Evolutionary conservation across 1,140 invertebrate genomes (phyloP), one percentile per base, ranked within the genome.

Genomic region (Atta colombica): DNA sequence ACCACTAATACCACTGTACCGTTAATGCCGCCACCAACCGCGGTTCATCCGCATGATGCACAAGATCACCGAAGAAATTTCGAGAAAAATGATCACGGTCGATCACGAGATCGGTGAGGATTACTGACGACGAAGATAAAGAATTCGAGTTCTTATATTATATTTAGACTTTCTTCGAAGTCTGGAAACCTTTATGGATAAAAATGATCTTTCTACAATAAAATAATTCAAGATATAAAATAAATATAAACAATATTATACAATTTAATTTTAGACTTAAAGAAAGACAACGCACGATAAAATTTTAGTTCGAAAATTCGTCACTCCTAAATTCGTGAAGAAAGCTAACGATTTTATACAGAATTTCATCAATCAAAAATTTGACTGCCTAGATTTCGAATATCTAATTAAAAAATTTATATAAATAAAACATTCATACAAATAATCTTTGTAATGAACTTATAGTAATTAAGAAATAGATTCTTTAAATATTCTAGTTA

Each of bases 1-100:
- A 5, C 2, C 18, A 82, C 80, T 39, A 60, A 61, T 31, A 75
- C 69, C 28, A 31, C 18, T 5, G 8, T 51, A 7, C 18, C 18
- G n/a, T 55, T 84, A 75, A 82, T 82, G 49, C 63, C 63, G 80
- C 80, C 69, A 84, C 80, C 68, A 82, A 74, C 68, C 80, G 69
- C 69, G 68, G 18, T 61, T 74, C 53, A 49, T n/a, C 68, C 80
- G 68, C 35, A 0, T 39, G 66, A n/a, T 60, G 45, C 65, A 39
- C 69, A 75, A 84, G 49, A 74, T 84, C 55, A 8, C 8, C 18
- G 35, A 25, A 84, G 69, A 75, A 75, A 84, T 51, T 55, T 75
- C 25, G 55, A 39, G 71, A 84, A 84, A 84, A 74, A 84, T 51
- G 69, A 61, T 84, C 60, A 72, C 35, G 55, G 69, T 63, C 69